phyloP scores from a whole-genome alignment of 2,797 vertebrate genomes.

The Pristis pectinata region DNA sequence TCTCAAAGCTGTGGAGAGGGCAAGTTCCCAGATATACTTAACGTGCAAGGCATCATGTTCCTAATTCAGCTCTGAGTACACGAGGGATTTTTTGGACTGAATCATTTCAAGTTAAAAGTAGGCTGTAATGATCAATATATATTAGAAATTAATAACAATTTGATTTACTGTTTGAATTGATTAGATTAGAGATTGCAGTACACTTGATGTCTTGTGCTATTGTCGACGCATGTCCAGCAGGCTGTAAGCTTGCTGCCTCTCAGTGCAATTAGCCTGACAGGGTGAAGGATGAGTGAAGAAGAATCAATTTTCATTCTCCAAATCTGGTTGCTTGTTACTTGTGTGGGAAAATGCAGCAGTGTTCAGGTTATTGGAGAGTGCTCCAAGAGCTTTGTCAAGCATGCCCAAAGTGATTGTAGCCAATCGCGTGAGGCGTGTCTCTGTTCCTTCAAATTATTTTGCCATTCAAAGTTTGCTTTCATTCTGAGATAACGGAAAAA shows the following conservation, averaged over 20 bases:
- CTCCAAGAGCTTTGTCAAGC: too few species aligned
- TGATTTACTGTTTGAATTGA: background rate
- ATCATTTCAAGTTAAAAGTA: background rate
- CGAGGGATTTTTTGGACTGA: background rate
- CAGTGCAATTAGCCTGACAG: too few species aligned
- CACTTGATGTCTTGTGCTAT: background rate
- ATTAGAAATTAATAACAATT: background rate
- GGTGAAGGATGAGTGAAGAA: too few species aligned
- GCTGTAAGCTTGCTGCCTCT: background rate
- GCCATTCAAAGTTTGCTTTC: background rate
- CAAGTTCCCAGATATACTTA: background rate
- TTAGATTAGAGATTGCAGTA: background rate
- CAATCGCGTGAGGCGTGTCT: background rate
- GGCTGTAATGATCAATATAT: background rate
- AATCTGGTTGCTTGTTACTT: background rate
- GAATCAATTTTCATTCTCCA: background rate
- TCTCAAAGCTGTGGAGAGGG: background rate
- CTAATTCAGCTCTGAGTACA: background rate
- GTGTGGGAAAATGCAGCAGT: slow-evolving; percentile 16
- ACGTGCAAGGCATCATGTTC: background rate
- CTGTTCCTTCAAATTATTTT: background rate
- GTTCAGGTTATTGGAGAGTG: slow-evolving; percentile 9
- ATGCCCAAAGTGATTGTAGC: slow-evolving; percentile 4
- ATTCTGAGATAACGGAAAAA: slow-evolving; percentile 9
- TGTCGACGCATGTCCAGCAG: too few species aligned